A percentile compares a stretch with the other conserved stretches of the same genome.
Evolutionary conservation across 2,888 invertebrate genomes (phyloP).

Genomic region (Vandiemenella viatica): DNA sequence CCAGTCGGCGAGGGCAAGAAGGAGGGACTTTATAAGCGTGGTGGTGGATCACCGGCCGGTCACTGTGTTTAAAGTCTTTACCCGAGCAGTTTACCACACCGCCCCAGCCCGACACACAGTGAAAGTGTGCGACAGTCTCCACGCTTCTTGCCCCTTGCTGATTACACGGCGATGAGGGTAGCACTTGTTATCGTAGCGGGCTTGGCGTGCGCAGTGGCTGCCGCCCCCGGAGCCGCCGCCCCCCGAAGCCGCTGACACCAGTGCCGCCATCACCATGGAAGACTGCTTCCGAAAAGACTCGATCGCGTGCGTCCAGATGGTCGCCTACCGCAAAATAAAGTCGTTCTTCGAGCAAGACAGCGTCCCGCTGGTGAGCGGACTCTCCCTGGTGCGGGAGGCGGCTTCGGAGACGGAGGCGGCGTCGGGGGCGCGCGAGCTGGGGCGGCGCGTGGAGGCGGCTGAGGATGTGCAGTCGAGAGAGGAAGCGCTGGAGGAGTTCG

Average conservation of each 20-base stretch:
- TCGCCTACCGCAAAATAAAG: slow-evolving; percentile 39
- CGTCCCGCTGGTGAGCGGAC: slow-evolving; percentile 38
- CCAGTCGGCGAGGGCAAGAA: no score
- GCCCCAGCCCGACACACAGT: no score
- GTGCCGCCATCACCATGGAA: slow-evolving; percentile 23
- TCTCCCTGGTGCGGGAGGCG: slow-evolving; percentile 29
- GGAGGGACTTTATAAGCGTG: no score
- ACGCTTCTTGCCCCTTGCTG: no score
- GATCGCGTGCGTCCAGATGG: slow-evolving; percentile 45
- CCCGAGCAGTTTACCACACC: no score
- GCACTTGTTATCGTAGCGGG: no score
- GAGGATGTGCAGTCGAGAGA: slow-evolving; percentile 36
- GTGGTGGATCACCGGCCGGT: no score
- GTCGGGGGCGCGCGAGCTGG: slow-evolving; percentile 28
- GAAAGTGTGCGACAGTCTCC: no score
- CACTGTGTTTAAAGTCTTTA: no score
- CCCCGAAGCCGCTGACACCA: no score
- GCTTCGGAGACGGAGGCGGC: slow-evolving; percentile 27
- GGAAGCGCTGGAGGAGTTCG: slow-evolving; percentile 39
- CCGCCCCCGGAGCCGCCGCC: not conserved
- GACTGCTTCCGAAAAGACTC: slow-evolving; percentile 45
- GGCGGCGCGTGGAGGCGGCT: slow-evolving; percentile 34
- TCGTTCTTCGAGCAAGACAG: slow-evolving; percentile 41
- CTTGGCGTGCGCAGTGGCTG: not conserved
- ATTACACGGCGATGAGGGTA: no score